These are phyloP conservation scores for Melieria omissa DNA, from an alignment of 2,888 invertebrate species.

Conservation along the genomic window DNA sequence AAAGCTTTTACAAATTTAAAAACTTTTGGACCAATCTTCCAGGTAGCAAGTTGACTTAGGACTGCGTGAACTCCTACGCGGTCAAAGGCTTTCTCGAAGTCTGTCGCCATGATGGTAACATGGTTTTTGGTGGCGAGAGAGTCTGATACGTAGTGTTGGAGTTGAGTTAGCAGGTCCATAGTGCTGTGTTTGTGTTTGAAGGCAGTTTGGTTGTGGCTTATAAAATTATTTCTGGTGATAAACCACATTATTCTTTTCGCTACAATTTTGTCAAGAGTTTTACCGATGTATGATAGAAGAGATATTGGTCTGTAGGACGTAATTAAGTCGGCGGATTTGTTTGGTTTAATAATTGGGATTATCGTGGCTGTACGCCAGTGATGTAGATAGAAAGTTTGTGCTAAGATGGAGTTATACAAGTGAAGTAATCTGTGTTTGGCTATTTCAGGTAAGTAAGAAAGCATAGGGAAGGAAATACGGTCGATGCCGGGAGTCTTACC, in stretches of 20 bases:
- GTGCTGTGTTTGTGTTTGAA: background rate
- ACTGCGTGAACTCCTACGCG: constrained; percentile 2
- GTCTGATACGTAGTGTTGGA: constrained; percentile 8
- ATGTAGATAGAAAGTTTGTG: background rate
- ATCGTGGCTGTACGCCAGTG: background rate
- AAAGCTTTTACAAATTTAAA: constrained; percentile 11
- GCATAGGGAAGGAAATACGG: background rate
- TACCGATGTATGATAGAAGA: background rate
- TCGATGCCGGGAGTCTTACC: background rate
- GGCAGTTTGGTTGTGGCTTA: background rate
- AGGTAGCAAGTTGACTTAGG: constrained; percentile 1
- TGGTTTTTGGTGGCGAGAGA: constrained; percentile 11
- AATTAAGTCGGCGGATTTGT: background rate
- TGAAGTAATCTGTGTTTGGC: constrained; percentile 1
- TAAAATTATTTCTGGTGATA: background rate
- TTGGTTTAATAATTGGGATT: constrained; percentile 1
- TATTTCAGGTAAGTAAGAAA: background rate
- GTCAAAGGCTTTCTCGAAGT: constrained; percentile 23
- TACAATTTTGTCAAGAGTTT: background rate
- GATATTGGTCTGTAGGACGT: background rate
- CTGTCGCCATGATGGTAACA: constrained; percentile 7
- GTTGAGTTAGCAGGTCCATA: background rate
- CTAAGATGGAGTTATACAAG: background rate
- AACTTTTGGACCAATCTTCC: constrained; percentile 5
- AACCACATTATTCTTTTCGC: background rate